Base-by-base conservation (phyloP, 2,797 vertebrate species). In the Leptodactylus fallax region DNA sequence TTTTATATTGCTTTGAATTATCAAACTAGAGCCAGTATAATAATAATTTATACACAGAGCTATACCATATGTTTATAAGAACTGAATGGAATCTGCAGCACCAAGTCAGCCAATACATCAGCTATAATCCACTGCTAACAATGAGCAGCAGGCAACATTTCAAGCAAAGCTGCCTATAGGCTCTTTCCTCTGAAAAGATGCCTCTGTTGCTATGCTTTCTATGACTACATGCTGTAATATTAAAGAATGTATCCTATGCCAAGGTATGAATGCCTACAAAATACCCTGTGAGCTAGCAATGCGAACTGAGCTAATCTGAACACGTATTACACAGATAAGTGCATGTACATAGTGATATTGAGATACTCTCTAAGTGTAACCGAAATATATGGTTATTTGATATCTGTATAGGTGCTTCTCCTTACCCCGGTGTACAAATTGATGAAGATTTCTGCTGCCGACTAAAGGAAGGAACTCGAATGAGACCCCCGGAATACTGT, bases 371-470 rank as follows among this genome's bases (percentile, higher is more conserved):
- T 36, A 36, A 1, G 4, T 36, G 36, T 36, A 36, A 36, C 36
- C 2, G 36, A 36, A 36, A 1, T 4, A 36, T 36, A 1, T 36
- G 36, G 2, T 81, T 1, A 23, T 14, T n/a, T 60, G 0, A 61
- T 56, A 63, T 84, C 55, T 87, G 86, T 21, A 7, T 91, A 99
- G 98, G 98, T 90, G 97, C 97, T 81, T 98, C 98, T 8, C 98
- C 97, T 0, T 99, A 98, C 91, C 98, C 97, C 0, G 97, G 98
- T 0, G 94, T 99, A 85, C 97, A 98, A 90, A 97, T 99, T 16
- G 97, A 98, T 27, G 98, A 99, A 93, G 97, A 98, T 88, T 99
- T 98, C 90, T 99, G 97, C 93, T 97, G 96, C 88, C 92, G 95
- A 51, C 95, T 98, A 87, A 98, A 98, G 91, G 97, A 98, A n/a